Conservation (phyloP, 2,113 vertebrate species). For the Ceyx cyanopectus region DNA sequence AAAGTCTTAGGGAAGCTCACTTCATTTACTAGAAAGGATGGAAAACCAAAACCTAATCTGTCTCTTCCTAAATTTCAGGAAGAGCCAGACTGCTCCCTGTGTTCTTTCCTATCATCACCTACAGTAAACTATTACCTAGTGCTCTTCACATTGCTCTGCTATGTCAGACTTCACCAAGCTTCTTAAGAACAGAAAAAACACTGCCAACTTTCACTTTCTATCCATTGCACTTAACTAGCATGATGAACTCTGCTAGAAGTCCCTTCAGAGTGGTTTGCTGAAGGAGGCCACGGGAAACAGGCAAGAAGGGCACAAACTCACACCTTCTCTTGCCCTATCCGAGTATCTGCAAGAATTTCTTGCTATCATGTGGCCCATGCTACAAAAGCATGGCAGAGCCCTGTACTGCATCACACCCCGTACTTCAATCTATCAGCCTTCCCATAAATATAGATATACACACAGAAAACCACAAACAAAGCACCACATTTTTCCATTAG, state of each 20-base stretch:
- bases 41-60: neutral
- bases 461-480: neutral
- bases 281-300: neutral
- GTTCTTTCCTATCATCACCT: neutral
- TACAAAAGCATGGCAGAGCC: neutral
- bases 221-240: neutral
- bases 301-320: neutral
- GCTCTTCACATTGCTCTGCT: neutral
- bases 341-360: neutral
- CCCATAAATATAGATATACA: neutral
- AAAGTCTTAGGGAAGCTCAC: neutral
- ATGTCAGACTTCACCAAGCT: neutral
- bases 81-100: neutral
- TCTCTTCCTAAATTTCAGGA: neutral
- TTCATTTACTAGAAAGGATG: neutral
- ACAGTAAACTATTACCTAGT: neutral
- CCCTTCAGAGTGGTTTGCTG: neutral
- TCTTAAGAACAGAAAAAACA: neutral
- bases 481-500: neutral
- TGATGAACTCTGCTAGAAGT: neutral
- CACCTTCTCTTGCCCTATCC: too few relatives aligned
- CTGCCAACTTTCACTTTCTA: conserved; percentile 26
- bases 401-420: neutral
- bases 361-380: neutral
- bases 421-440: neutral